Conservation (phyloP, 2,888 invertebrate species). For the Epinotia nisella region DNA sequence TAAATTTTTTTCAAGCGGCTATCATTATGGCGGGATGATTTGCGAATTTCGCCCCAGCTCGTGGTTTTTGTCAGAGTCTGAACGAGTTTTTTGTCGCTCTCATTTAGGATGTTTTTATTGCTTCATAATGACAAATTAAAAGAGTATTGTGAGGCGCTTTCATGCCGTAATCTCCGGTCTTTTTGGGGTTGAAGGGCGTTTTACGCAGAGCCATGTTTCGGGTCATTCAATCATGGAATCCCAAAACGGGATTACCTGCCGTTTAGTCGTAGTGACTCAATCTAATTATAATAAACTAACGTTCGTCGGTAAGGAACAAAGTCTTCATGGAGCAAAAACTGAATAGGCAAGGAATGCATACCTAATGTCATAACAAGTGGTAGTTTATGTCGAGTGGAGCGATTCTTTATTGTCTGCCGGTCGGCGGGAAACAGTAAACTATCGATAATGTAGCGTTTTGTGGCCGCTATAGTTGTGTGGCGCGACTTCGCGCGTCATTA, state of each 20-base stretch:
- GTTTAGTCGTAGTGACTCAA: slow-evolving; percentile 10
- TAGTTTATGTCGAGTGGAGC: slow-evolving; percentile 34
- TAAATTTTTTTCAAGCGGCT: slow-evolving; percentile 84
- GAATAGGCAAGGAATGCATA: slow-evolving; percentile 38
- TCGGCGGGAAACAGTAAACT: slow-evolving; percentile 51
- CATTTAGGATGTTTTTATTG: slow-evolving; percentile 84
- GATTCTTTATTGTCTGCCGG: slow-evolving; percentile 35
- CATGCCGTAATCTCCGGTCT: slow-evolving; percentile 73
- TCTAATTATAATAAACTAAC: slow-evolving; percentile 13
- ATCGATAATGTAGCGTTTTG: slow-evolving; percentile 54
- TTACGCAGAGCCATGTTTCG: slow-evolving; percentile 56
- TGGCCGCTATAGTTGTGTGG: slow-evolving; percentile 62
- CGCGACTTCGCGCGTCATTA: slow-evolving; percentile 79
- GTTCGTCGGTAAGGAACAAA: slow-evolving; percentile 12
- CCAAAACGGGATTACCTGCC: slow-evolving; percentile 17
- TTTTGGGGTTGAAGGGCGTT: slow-evolving; percentile 70
- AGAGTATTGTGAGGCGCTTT: slow-evolving; percentile 81
- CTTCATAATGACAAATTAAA: slow-evolving; percentile 84
- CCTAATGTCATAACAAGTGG: slow-evolving; percentile 41
- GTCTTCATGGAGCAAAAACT: slow-evolving; percentile 27
- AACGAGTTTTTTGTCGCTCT: slow-evolving; percentile 81
- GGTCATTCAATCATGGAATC: slow-evolving; percentile 66
- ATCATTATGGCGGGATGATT: slow-evolving; percentile 82
- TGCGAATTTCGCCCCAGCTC: slow-evolving; percentile 82
- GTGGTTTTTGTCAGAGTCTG: slow-evolving; percentile 79